phyloP scores from a whole-genome alignment of 2,113 vertebrate genomes.

The Ochotona curzoniae region DNA sequence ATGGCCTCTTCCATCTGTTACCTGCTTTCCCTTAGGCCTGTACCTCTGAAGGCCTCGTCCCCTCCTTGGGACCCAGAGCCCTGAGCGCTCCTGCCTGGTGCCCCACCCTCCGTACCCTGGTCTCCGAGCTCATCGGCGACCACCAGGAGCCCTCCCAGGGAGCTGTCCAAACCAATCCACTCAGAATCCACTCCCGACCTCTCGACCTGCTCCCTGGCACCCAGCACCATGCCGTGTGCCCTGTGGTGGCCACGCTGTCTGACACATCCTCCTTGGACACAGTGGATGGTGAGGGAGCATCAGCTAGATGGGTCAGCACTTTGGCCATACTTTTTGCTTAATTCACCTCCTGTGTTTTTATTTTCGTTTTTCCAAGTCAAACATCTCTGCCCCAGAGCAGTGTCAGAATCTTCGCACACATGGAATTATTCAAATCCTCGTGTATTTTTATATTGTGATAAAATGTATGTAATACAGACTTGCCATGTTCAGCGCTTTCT shows the following conservation, averaged over 20 bases:
- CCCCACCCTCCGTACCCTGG: neutral
- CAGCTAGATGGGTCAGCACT: neutral
- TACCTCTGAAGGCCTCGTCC: neutral
- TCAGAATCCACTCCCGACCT: neutral
- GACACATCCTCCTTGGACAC: neutral
- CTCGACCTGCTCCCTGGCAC: neutral
- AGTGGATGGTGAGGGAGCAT: neutral
- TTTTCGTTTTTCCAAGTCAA: neutral
- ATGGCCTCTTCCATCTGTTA: neutral
- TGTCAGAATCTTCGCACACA: neutral
- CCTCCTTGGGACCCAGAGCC: fast-evolving
- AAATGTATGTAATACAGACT: neutral
- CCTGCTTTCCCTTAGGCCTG: constrained; percentile 30
- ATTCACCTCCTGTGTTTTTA: neutral
- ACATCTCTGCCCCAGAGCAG: neutral
- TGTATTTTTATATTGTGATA: neutral
- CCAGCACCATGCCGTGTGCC: fast-evolving
- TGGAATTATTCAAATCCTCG: neutral
- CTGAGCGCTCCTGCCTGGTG: fast-evolving
- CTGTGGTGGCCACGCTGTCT: neutral
- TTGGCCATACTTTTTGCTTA: neutral
- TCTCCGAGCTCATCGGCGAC: neutral
- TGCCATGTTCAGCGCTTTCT: neutral
- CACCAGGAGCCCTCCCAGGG: neutral
- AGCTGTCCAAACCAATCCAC: neutral